phyloP scores from a whole-genome alignment of 2,113 vertebrate species.

The Helogale parvula region DNA sequence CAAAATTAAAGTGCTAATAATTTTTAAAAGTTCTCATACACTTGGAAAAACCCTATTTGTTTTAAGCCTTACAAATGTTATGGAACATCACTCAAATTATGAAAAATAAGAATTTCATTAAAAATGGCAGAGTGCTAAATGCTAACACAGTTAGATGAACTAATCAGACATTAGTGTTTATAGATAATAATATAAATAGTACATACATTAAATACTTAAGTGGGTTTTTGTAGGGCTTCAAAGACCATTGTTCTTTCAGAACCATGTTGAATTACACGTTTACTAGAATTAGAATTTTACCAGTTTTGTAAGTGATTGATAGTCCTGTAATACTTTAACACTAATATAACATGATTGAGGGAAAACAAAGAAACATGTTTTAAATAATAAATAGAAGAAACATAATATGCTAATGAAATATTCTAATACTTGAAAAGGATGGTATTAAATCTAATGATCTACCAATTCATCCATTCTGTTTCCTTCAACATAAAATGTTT shows the following conservation, averaged over 20 bases:
- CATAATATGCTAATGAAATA: slow-evolving; percentile 40
- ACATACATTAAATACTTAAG: slow-evolving; percentile 51
- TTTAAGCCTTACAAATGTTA: slow-evolving; percentile 76
- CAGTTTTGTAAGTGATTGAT: slow-evolving; percentile 17
- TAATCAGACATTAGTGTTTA: slow-evolving; percentile 80
- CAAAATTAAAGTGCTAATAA: slow-evolving; percentile 82
- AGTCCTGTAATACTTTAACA: slow-evolving; percentile 39
- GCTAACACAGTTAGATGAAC: slow-evolving; percentile 76
- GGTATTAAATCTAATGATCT: slow-evolving; percentile 62
- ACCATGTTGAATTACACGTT: slow-evolving; percentile 37
- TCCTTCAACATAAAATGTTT: slow-evolving; percentile 40
- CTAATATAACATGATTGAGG: slow-evolving; percentile 59
- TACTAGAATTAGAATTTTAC: slow-evolving; percentile 49
- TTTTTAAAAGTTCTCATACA: slow-evolving; percentile 74
- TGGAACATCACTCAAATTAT: slow-evolving; percentile 68
- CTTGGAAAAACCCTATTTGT: slow-evolving; percentile 73
- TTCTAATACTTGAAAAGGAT: slow-evolving; percentile 62
- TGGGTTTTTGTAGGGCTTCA: slow-evolving; percentile 40
- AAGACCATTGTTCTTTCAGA: slow-evolving; percentile 41
- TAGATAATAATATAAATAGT: slow-evolving; percentile 37
- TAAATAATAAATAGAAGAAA: slow-evolving; percentile 55
- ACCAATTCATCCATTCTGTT: slow-evolving; percentile 40
- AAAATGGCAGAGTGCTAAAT: slow-evolving; percentile 71
- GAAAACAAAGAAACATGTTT: slow-evolving; percentile 51
- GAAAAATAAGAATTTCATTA: slow-evolving; percentile 66